Evolutionary conservation across 1,140 invertebrate genomes (phyloP).

Genomic region (Nylanderia fulva): DNA sequence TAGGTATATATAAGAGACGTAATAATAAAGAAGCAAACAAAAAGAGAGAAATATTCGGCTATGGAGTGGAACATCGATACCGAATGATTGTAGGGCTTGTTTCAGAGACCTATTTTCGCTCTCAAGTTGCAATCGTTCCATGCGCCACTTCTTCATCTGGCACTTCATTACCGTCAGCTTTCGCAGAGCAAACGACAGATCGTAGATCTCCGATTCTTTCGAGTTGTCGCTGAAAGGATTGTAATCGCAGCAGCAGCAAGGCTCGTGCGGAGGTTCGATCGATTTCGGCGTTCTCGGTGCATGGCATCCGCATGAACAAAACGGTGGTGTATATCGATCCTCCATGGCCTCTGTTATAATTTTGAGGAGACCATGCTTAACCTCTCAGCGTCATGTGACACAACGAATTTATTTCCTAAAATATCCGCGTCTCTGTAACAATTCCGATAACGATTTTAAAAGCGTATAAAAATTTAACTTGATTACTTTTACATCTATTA

Average conservation of each 20-base stretch:
- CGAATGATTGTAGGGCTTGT: conserved; percentile 75
- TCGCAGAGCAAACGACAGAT: conserved; percentile 78
- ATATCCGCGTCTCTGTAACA: neutral
- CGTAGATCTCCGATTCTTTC: conserved; percentile 75
- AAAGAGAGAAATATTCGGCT: neutral
- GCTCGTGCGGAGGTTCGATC: conserved; percentile 71
- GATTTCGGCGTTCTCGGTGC: conserved; percentile 36
- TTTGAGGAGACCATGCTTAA: conserved; percentile 1
- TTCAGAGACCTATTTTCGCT: conserved; percentile 80
- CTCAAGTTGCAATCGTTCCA: conserved; percentile 77
- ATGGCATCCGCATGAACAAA: conserved; percentile 74
- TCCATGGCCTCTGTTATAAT: conserved; percentile 51
- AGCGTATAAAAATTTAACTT: neutral
- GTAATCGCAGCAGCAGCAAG: conserved; percentile 76
- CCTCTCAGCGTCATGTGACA: neutral
- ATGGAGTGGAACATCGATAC: conserved; percentile 69
- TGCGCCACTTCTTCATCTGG: conserved; percentile 82
- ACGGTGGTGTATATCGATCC: conserved; percentile 2
- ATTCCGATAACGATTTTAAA: neutral
- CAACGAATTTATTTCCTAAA: neutral
- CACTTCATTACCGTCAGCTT: conserved; percentile 82
- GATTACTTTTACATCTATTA: neutral
- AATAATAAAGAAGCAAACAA: conserved; percentile 30
- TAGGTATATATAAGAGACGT: neutral
- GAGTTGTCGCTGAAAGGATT: conserved; percentile 76